Conservation (phyloP, 1,140 invertebrate species). For the Mamestra configurata region DNA sequence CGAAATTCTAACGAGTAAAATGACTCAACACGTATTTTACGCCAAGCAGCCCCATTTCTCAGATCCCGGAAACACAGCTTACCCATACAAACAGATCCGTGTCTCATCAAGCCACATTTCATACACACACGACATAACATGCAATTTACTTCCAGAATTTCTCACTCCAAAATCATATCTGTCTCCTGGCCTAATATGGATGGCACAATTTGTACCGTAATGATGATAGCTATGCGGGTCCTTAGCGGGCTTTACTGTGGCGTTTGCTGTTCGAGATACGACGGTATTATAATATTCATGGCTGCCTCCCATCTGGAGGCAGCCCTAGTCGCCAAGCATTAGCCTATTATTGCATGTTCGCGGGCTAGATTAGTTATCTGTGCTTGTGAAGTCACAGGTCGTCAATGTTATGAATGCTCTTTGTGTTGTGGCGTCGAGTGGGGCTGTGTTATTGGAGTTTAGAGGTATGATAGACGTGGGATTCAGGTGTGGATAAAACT, state of each 20-base stretch:
- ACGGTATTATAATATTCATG: conserved; percentile 51
- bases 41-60: background rate
- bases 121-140: background rate
- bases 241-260: conserved; percentile 38
- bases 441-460: background rate
- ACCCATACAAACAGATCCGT: background rate
- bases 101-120: background rate
- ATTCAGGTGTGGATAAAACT: background rate
- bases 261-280: conserved; percentile 27
- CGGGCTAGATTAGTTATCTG: conserved; percentile 19
- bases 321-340: background rate
- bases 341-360: conserved; percentile 40
- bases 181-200: conserved; percentile 38
- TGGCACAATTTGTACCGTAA: conserved; percentile 51
- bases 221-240: conserved; percentile 47
- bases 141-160: background rate
- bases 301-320: no score
- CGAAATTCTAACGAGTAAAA: background rate
- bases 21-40: no score
- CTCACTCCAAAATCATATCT: conserved; percentile 15
- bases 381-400: conserved; percentile 18
- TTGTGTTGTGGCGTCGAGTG: background rate
- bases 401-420: conserved; percentile 29
- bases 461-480: background rate
- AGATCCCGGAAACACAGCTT: background rate